Conservation (phyloP, 2,797 vertebrate genomes). For the Anguilla obscura region DNA sequence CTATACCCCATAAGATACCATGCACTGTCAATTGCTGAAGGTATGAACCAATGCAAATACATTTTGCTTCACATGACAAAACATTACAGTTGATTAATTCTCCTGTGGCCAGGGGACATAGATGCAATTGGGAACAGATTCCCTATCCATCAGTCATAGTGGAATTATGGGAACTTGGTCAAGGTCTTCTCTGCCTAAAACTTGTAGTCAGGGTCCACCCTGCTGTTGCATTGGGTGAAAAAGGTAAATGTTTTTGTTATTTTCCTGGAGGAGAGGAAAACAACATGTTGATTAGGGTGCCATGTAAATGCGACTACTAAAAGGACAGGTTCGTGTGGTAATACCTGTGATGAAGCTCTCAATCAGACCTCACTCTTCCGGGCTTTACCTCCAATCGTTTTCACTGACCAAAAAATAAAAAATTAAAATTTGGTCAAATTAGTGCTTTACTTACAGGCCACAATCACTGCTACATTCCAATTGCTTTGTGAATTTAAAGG, state of each 20-base stretch:
- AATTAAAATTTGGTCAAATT: background rate
- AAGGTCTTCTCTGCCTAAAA: background rate
- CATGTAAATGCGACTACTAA: no score
- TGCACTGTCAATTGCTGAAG: background rate
- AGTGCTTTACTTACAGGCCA: background rate
- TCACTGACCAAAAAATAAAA: no score
- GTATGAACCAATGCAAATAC: background rate
- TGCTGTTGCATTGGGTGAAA: background rate
- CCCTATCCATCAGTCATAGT: background rate
- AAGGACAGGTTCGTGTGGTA: no score
- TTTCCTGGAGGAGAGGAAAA: background rate
- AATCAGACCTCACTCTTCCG: no score
- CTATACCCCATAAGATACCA: background rate
- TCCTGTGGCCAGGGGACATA: background rate
- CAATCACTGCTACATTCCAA: background rate
- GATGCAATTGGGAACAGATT: background rate
- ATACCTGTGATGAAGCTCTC: no score
- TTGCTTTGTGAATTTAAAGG: background rate
- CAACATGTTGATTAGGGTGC: background rate
- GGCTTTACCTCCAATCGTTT: no score
- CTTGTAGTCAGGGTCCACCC: background rate
- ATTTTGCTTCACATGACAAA: background rate
- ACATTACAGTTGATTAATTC: background rate
- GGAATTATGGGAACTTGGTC: background rate
- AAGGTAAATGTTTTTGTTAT: background rate